Percentiles rank a stretch among this genome's conserved stretches.
These are phyloP conservation scores for Lycodopsis pacificus DNA, from an alignment of 2,797 vertebrate genomes.

Conservation along the genomic window DNA sequence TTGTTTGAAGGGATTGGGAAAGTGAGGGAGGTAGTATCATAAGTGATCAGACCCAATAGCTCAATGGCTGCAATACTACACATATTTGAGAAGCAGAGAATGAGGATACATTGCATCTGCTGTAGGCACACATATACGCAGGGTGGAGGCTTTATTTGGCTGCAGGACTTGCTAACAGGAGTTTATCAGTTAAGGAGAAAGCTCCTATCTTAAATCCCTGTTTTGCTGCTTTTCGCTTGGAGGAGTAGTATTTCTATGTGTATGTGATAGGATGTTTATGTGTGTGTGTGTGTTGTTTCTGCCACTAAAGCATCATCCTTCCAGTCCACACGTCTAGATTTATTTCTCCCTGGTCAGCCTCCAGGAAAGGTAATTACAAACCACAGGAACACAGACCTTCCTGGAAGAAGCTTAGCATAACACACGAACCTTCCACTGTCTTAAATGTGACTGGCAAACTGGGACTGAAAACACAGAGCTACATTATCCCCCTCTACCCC, in stretches of 20 bases:
- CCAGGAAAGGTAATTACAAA: conserved; percentile 76
- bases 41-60: conserved; percentile 61
- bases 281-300: conserved; percentile 39
- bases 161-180: conserved; percentile 47
- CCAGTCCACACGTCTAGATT: conserved; percentile 64
- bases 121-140: conserved; percentile 8
- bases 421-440: conserved; percentile 62
- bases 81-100: conserved; percentile 44
- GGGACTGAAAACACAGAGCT: conserved; percentile 47
- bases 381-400: conserved; percentile 64
- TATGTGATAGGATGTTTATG: conserved; percentile 2
- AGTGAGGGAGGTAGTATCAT: conserved; percentile 59
- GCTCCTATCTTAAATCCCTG: conserved; percentile 52
- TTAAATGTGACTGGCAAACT: conserved; percentile 54
- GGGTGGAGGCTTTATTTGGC: conserved; percentile 47
- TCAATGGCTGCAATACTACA: conserved; percentile 42
- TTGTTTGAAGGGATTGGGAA: conserved; percentile 81
- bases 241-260: conserved; percentile 28
- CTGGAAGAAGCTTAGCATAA: conserved; percentile 70
- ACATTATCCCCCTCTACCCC: conserved; percentile 17
- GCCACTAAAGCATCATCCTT: conserved; percentile 55
- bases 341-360: conserved; percentile 68
- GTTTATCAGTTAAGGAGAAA: conserved; percentile 51
- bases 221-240: conserved; percentile 29
- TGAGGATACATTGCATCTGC: conserved; percentile 47